phyloP scores from a whole-genome alignment of 1,140 invertebrate genomes.

The Papilio aristodemus region DNA sequence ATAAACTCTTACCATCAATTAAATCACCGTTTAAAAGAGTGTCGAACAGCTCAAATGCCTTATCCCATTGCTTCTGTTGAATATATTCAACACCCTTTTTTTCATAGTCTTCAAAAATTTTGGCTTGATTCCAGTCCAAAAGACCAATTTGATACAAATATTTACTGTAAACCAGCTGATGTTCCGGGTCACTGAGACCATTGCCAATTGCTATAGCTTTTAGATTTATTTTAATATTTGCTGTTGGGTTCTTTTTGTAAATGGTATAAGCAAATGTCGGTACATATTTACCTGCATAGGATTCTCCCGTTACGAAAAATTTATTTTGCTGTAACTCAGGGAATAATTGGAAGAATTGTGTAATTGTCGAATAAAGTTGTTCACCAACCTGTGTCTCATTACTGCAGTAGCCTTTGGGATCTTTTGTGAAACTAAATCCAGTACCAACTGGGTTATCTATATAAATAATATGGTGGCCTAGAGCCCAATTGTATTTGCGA shows the following conservation, averaged over 20 bases:
- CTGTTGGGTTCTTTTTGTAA: slow-evolving; percentile 81
- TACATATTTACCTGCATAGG: slow-evolving; percentile 92
- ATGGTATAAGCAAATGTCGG: slow-evolving; percentile 90
- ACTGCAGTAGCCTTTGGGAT: slow-evolving; percentile 82
- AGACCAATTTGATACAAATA: slow-evolving; percentile 91
- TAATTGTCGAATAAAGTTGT: slow-evolving; percentile 84
- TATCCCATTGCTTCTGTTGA: slow-evolving; percentile 81
- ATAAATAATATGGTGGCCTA: slow-evolving; percentile 88
- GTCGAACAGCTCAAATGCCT: slow-evolving; percentile 87
- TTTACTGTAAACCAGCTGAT: slow-evolving; percentile 89
- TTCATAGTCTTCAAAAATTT: slow-evolving; percentile 83
- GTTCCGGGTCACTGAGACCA: slow-evolving; percentile 89
- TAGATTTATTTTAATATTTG: slow-evolving; percentile 83
- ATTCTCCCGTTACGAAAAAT: slow-evolving; percentile 92
- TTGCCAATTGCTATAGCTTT: slow-evolving; percentile 92
- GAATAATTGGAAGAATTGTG: slow-evolving; percentile 88
- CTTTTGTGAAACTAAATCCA: slow-evolving; percentile 87
- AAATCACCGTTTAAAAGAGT: slow-evolving; percentile 86
- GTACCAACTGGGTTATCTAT: slow-evolving; percentile 94
- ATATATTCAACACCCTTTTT: slow-evolving; percentile 82
- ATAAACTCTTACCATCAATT: slow-evolving; percentile 83
- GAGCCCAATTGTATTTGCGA: slow-evolving; percentile 88
- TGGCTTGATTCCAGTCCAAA: slow-evolving; percentile 84
- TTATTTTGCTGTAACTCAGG: slow-evolving; percentile 83
- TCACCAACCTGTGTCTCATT: slow-evolving; percentile 85